Percentiles rank a stretch among this genome's conserved stretches.
Evolutionary conservation across 2,797 vertebrate genomes (phyloP).

Genomic region (Phataginus tricuspis): DNA sequence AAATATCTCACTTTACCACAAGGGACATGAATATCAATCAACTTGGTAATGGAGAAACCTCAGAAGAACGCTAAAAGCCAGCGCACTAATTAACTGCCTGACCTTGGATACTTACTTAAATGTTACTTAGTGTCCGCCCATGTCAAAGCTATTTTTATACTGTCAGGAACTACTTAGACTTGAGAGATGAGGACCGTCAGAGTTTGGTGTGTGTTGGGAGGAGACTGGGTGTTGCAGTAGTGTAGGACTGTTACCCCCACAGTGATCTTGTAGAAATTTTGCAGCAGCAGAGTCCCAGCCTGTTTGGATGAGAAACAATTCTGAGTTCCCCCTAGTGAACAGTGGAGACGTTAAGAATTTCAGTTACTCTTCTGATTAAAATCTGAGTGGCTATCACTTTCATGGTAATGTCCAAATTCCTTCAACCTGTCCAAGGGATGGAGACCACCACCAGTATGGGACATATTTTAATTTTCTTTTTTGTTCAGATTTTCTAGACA

Average conservation of each 20-base stretch:
- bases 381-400: conserved; percentile 32
- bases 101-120: neutral
- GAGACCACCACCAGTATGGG: neutral
- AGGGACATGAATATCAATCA: neutral
- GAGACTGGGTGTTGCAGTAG: neutral
- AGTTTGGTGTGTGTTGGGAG: neutral
- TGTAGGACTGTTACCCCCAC: neutral
- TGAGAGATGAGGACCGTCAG: neutral
- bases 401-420: neutral
- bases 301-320: neutral
- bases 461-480: conserved; percentile 51
- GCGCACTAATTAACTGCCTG: neutral
- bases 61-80: neutral
- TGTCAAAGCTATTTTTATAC: neutral
- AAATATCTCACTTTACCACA: conserved; percentile 17
- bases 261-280: neutral
- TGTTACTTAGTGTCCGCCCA: neutral
- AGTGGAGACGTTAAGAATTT: neutral
- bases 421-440: neutral
- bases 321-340: neutral
- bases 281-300: neutral
- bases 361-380: conserved; percentile 32
- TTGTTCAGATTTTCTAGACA: conserved; percentile 32
- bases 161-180: neutral
- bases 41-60: neutral